Evolutionary conservation across 2,888 invertebrate species (phyloP).

Genomic region (Oeneis ivallda): DNA sequence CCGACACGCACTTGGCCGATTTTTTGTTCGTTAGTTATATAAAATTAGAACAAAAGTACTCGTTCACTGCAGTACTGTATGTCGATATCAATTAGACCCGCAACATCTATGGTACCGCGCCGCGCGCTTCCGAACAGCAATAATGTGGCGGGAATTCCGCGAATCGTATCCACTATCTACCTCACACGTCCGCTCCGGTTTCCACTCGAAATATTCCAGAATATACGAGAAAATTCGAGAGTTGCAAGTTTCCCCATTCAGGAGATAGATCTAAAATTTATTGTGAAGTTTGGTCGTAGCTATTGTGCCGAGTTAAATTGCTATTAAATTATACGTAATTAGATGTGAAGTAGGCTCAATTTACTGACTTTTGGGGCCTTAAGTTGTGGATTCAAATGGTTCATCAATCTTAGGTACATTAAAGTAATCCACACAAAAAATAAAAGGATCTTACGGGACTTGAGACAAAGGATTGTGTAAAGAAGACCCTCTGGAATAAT

Average conservation of each 20-base stretch:
- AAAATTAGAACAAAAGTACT: background rate
- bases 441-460: no score
- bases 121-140: conserved; percentile 6
- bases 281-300: conserved; percentile 40
- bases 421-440: no score
- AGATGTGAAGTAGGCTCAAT: no score
- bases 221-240: conserved; percentile 17
- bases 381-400: no score
- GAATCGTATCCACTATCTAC: conserved; percentile 21
- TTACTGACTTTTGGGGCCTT: no score
- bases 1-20: no score
- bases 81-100: conserved; percentile 6
- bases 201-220: conserved; percentile 29
- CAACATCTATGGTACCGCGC: conserved; percentile 1
- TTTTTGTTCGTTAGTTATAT: background rate
- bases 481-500: no score
- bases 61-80: background rate
- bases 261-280: conserved; percentile 39
- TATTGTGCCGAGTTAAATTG: conserved; percentile 14
- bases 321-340: no score
- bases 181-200: conserved; percentile 33
- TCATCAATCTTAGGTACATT: no score
- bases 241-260: conserved; percentile 36
- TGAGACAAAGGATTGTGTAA: no score
- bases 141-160: conserved; percentile 4